Base-by-base conservation (phyloP, 2,888 invertebrate species). In the Mythimna pallens region DNA sequence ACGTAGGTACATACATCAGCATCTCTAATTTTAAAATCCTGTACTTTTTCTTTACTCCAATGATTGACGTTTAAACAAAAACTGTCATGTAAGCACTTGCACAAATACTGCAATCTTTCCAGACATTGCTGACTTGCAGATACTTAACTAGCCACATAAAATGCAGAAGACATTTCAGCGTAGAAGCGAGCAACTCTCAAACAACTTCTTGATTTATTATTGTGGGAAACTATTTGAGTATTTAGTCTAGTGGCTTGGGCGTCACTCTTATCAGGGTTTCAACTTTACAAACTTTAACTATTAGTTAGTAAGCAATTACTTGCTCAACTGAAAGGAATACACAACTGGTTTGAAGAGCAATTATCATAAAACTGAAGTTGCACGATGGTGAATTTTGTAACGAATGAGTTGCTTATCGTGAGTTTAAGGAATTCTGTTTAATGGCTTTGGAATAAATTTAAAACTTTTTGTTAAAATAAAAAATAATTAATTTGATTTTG, bases 171-270 rank as follows among this genome's bases (percentile, higher is more conserved):
- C 80, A 86, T 85, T 86, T 79, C 82, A 76, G 63, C 63, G 68
- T 65, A 73, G 65, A 65, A 79, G 71, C 78, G 84, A 86, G 82
- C 81, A 89, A 91, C 83, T 91, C 85, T 85, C 85, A 88, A 91
- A 92, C 91, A 75, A 86, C 74, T 94, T 91, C 82, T 89, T 93
- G 92, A 94, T 94, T 94, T 94, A 94, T 94, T 92, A 89, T 89
- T 89, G 92, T 89, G 90, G 88, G 90, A 88, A 94, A 94, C 93
- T 93, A 92, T 91, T 91, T 89, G 84, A 90, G 91, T 92, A 92
- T 93, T 92, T 93, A 93, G 92, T 92, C 89, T 88, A 86, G 90
- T 88, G 91, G 92, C 91, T 90, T 84, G 87, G 86, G 87, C 90
- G 90, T 92, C 91, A 91, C 89, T 87, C 89, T 92, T 94, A 93